phyloP scores from a whole-genome alignment of 2,113 vertebrate genomes.

The Tinamus guttatus region DNA sequence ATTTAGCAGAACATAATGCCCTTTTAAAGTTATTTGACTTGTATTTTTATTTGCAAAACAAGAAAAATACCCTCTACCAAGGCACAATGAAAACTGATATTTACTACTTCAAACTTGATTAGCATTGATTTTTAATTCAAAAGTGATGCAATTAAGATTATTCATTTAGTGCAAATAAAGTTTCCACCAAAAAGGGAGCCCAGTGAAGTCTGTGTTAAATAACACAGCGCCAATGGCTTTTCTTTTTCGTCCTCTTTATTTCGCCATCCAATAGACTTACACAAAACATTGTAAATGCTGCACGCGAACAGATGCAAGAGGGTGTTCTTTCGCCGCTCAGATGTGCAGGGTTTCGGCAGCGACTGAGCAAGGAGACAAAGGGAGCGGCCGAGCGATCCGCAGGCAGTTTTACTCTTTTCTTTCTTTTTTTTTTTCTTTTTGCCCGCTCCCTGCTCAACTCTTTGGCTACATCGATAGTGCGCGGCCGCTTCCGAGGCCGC shows the following conservation, averaged over 20 bases:
- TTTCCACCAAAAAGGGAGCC: constrained; percentile 74
- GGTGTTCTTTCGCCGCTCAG: constrained; percentile 73
- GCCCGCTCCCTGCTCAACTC: neutral
- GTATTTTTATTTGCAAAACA: constrained; percentile 82
- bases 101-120: constrained; percentile 85
- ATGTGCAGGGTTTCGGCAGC: constrained; percentile 65
- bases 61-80: constrained; percentile 77
- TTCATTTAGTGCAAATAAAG: constrained; percentile 90
- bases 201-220: constrained; percentile 79
- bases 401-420: constrained; percentile 75
- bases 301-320: constrained; percentile 83
- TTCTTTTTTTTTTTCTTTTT: neutral
- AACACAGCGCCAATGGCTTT: constrained; percentile 73
- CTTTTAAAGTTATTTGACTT: constrained; percentile 83
- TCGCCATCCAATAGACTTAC: constrained; percentile 75
- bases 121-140: constrained; percentile 95
- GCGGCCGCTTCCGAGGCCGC: too few species aligned
- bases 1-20: constrained; percentile 83
- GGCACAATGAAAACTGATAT: constrained; percentile 82
- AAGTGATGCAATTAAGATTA: constrained; percentile 92
- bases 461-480: too few species aligned
- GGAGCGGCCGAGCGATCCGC: constrained; percentile 83
- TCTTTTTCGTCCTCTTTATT: constrained; percentile 54
- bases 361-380: constrained; percentile 84
- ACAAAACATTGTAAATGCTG: constrained; percentile 79